phyloP scores from a whole-genome alignment of 2,888 invertebrate species.

The Euphydryas editha region DNA sequence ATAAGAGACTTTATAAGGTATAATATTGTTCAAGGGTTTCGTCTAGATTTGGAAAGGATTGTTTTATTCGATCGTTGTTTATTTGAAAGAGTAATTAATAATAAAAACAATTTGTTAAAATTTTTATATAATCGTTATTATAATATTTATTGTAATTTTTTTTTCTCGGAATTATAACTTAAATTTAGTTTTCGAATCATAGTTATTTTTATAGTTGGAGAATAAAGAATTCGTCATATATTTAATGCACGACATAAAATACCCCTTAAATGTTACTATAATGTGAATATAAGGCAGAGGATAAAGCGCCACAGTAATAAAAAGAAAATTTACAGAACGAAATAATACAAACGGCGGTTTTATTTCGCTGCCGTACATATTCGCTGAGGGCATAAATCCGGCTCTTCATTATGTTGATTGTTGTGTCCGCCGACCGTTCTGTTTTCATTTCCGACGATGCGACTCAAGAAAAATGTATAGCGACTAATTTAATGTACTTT shows the following conservation, averaged over 20 bases:
- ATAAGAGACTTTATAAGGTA: background rate
- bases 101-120: background rate
- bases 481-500: constrained; percentile 8
- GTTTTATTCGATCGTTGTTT: background rate
- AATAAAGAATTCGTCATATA: background rate
- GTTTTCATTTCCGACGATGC: constrained; percentile 16
- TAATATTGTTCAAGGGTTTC: background rate
- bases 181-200: background rate
- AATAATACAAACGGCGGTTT: constrained; percentile 21
- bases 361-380: constrained; percentile 18
- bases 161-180: background rate
- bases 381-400: constrained; percentile 13
- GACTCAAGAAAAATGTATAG: background rate
- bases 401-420: constrained; percentile 27
- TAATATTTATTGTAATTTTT: no score
- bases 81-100: no score
- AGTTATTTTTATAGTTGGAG: background rate
- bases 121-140: background rate
- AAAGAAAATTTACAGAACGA: constrained; percentile 21
- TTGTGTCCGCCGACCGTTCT: constrained; percentile 13
- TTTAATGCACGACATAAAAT: constrained; percentile 8
- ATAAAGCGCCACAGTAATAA: constrained; percentile 18
- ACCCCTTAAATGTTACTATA: constrained; percentile 7
- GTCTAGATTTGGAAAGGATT: background rate
- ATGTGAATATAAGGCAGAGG: constrained; percentile 2